These are phyloP conservation scores for Bubo bubo DNA, from an alignment of 2,113 vertebrate species.

Conservation along the genomic window DNA sequence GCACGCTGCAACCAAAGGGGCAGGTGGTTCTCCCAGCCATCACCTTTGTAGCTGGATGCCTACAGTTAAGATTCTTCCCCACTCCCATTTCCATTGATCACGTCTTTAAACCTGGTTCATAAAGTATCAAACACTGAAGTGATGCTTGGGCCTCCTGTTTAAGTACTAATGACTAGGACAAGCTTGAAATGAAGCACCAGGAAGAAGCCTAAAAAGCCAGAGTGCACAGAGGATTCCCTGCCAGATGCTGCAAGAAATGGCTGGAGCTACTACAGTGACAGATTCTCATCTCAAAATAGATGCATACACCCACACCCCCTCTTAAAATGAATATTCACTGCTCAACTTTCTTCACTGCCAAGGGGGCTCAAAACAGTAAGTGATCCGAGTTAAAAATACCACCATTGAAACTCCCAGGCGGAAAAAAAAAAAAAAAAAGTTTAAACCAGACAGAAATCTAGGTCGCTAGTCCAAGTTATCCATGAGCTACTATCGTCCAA, in stretches of 20 bases:
- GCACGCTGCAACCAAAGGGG: background rate
- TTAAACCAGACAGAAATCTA: background rate
- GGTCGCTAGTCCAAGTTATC: background rate
- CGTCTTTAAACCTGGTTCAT: background rate
- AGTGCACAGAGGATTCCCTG: constrained; percentile 7
- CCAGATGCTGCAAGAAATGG: constrained; percentile 46
- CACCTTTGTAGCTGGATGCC: background rate
- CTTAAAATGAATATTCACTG: constrained; percentile 19
- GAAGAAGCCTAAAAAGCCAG: background rate
- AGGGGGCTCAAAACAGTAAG: constrained; percentile 19
- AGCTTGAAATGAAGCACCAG: background rate
- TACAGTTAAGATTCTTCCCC: background rate
- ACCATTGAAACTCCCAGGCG: background rate
- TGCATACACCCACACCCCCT: background rate
- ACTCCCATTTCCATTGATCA: background rate
- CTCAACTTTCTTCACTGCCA: constrained; percentile 18
- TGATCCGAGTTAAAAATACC: constrained; percentile 34
- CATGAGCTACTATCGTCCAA: background rate
- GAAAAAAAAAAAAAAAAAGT: background rate
- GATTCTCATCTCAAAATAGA: constrained; percentile 61
- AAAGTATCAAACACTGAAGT: background rate
- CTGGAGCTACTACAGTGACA: constrained; percentile 44
- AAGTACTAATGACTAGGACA: background rate
- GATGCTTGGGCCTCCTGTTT: background rate
- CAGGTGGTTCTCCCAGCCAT: background rate